Conservation (phyloP, 2,797 vertebrate genomes). For the Sebastes wilsoni region DNA sequence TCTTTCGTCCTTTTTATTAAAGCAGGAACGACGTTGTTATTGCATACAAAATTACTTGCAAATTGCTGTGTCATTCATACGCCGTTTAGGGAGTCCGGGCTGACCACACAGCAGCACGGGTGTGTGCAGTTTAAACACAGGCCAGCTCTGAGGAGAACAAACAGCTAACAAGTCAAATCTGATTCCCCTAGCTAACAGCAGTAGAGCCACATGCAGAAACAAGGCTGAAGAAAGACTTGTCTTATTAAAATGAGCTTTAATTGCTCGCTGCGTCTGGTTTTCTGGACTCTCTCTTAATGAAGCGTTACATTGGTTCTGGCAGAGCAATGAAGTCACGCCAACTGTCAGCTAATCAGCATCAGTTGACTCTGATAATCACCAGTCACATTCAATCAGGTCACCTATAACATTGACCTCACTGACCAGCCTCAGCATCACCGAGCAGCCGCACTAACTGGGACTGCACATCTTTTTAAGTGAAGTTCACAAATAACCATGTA, state of each 20-base stretch:
- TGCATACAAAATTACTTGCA: too few relatives aligned
- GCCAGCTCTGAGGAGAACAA: too few relatives aligned
- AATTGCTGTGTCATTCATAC: too few relatives aligned
- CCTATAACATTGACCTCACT: neutral
- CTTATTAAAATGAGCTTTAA: neutral
- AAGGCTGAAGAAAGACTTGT: neutral
- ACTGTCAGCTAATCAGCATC: slow-evolving; percentile 4
- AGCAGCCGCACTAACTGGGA: neutral
- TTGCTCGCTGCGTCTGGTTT: neutral
- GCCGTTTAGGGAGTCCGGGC: too few relatives aligned
- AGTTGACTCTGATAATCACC: neutral
- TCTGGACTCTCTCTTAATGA: neutral
- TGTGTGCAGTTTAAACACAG: too few relatives aligned
- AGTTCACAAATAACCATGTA: too few relatives aligned
- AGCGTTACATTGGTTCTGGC: neutral
- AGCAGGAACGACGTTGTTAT: too few relatives aligned
- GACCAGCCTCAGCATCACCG: neutral
- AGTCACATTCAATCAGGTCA: neutral
- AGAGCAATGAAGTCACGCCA: neutral
- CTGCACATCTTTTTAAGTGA: too few relatives aligned
- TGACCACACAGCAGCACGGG: too few relatives aligned
- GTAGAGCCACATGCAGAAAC: neutral
- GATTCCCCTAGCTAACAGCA: neutral
- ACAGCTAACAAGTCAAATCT: neutral
- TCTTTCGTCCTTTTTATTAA: too few relatives aligned